Conservation (phyloP, 2,113 vertebrate genomes). For the Alethe diademata region DNA sequence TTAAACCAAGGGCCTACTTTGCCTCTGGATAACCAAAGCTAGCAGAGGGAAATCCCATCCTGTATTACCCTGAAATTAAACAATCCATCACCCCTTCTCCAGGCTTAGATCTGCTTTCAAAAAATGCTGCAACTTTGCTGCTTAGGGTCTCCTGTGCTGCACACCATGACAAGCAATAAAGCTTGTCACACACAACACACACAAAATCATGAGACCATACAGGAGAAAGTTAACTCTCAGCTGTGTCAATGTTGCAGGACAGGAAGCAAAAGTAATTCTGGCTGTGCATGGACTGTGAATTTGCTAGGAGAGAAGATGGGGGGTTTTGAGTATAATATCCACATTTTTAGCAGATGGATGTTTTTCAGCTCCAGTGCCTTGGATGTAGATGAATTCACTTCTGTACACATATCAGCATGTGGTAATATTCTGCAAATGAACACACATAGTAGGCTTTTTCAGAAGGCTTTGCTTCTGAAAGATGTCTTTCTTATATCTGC, state of each 20-base stretch:
- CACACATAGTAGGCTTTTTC: neutral
- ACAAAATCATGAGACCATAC: neutral
- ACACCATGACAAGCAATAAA: neutral
- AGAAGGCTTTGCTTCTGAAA: neutral
- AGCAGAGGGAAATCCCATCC: neutral
- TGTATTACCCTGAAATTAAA: neutral
- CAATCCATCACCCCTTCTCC: neutral
- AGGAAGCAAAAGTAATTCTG: neutral
- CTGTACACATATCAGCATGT: neutral
- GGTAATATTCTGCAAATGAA: neutral
- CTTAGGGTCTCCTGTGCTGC: neutral
- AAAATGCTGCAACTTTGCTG: neutral
- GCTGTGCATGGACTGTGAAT: neutral
- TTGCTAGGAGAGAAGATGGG: neutral
- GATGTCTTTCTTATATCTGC: neutral
- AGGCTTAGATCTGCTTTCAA: neutral
- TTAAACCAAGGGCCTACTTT: neutral
- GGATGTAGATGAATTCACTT: neutral
- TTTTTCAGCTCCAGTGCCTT: constrained; percentile 3
- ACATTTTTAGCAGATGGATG: neutral
- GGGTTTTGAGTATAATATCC: neutral
- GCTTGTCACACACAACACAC: neutral
- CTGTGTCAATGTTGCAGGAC: neutral
- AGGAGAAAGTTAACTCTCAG: neutral
- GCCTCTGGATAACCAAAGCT: neutral